Conservation (phyloP, 2,113 vertebrate species). For the Bostrychus sinensis region DNA sequence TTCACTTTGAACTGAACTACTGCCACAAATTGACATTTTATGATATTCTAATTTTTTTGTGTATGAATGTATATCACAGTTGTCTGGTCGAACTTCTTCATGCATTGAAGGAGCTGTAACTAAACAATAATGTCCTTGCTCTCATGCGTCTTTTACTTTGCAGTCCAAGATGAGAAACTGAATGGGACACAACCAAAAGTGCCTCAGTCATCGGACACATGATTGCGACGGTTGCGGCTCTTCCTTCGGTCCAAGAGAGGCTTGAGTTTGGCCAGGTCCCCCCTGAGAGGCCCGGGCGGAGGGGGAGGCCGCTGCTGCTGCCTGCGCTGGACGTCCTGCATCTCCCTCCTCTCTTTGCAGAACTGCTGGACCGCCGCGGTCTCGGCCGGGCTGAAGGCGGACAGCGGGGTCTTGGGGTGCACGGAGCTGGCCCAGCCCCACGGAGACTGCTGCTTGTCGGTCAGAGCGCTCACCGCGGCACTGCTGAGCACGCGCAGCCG, state of each 20-base stretch:
- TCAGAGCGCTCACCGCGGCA: conserved; percentile 84
- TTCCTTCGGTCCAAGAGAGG: conserved; percentile 92
- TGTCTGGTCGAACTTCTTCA: conserved; percentile 62
- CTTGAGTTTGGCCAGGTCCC: conserved; percentile 93
- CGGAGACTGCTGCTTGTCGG: conserved; percentile 86
- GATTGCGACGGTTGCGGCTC: conserved; percentile 93
- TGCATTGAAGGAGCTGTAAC: conserved; percentile 46
- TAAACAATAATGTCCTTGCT: conserved; percentile 18
- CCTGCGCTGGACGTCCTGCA: conserved; percentile 73
- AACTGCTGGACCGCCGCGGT: conserved; percentile 92
- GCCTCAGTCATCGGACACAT: conserved; percentile 76
- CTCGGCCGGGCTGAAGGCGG: conserved; percentile 88
- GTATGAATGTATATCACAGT: conserved; percentile 57
- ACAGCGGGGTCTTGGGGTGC: conserved; percentile 88
- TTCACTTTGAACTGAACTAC: not conserved
- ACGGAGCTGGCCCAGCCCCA: conserved; percentile 88
- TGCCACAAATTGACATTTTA: not conserved
- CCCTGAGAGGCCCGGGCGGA: conserved; percentile 74
- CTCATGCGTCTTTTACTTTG: conserved; percentile 28
- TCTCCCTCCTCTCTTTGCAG: conserved; percentile 92
- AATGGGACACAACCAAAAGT: no score
- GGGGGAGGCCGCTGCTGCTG: conserved; percentile 43
- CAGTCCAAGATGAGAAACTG: conserved; percentile 39
- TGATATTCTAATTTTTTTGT: not conserved
- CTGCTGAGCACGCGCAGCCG: conserved; percentile 90